Evolutionary conservation across 2,888 invertebrate genomes (phyloP).

Genomic region (Caenorhabditis panamensis): DNA sequence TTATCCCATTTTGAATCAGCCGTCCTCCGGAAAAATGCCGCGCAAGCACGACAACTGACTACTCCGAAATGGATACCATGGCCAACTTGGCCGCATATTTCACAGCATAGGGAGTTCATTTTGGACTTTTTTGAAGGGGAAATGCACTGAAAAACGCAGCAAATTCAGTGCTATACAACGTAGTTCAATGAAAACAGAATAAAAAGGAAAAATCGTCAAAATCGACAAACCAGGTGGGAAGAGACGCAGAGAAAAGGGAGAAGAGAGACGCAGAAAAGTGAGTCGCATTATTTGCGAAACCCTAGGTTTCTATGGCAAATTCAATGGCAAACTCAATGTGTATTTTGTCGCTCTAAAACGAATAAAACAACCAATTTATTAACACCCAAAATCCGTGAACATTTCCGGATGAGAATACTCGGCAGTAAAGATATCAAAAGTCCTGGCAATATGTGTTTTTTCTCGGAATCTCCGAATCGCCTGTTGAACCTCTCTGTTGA

Average conservation of each 20-base stretch:
- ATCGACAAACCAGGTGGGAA: background rate
- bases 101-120: slow-evolving; percentile 13
- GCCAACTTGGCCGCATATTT: slow-evolving; percentile 46
- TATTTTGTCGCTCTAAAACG: background rate
- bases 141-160: too few relatives aligned
- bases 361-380: background rate
- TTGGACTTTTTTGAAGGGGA: background rate
- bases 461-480: slow-evolving; percentile 46
- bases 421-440: slow-evolving; percentile 64
- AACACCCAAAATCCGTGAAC: slow-evolving; percentile 30
- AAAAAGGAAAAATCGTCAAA: background rate
- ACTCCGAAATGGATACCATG: slow-evolving; percentile 42
- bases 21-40: slow-evolving; percentile 46
- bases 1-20: slow-evolving; percentile 33
- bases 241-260: background rate
- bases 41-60: slow-evolving; percentile 55
- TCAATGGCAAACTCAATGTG: too few relatives aligned
- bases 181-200: background rate
- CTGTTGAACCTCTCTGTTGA: slow-evolving; percentile 58
- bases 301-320: too few relatives aligned
- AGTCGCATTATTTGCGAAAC: background rate
- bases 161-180: too few relatives aligned
- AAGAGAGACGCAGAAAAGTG: background rate
- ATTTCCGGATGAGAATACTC: slow-evolving; percentile 53
- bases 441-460: slow-evolving; percentile 52